phyloP scores from a whole-genome alignment of 2,888 invertebrate species.

The Ornithoptera alexandrae region DNA sequence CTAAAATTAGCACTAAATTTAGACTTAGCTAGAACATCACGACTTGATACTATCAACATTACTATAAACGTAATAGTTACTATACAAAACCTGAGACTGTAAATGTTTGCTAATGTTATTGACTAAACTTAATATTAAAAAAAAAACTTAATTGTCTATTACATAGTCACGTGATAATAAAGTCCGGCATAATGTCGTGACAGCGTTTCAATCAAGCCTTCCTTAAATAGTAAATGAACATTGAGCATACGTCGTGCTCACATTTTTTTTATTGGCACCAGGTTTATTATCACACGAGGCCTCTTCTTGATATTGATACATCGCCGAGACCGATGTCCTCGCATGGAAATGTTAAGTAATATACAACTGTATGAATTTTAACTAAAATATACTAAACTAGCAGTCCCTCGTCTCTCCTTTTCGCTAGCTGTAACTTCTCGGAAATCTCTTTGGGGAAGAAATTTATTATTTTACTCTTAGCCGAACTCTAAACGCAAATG shows the following conservation, averaged over 20 bases:
- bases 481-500: no score
- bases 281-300: not conserved
- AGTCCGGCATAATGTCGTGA: constrained; percentile 8
- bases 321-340: not conserved
- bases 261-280: constrained; percentile 4
- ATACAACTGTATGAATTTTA: not conserved
- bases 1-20: no score
- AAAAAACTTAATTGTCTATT: constrained; percentile 10
- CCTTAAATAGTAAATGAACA: constrained; percentile 7
- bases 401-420: no score
- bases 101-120: not conserved
- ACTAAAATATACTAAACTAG: no score
- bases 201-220: constrained; percentile 15
- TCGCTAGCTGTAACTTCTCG: no score
- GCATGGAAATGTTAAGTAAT: not conserved
- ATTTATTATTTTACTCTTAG: no score
- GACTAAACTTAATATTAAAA: not conserved
- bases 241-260: constrained; percentile 4
- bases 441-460: no score
- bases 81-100: not conserved
- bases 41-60: no score
- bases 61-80: no score
- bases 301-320: not conserved
- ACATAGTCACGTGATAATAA: constrained; percentile 4
- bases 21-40: no score